phyloP scores from a whole-genome alignment of 2,888 invertebrate species.

The Dimorphilus gyrociliatus region DNA sequence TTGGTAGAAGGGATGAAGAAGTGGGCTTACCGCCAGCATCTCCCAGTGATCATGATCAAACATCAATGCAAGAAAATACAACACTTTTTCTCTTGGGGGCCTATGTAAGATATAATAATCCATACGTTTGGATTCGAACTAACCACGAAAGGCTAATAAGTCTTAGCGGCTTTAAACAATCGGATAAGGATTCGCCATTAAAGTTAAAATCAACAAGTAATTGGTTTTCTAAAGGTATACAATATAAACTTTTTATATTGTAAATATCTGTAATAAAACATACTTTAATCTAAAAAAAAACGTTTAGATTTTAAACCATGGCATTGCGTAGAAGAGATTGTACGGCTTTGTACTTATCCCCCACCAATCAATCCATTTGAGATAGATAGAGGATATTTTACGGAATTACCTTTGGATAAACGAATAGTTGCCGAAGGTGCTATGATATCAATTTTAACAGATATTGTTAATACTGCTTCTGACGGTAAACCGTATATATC shows the following conservation, averaged over 20 bases:
- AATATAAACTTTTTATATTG: slow-evolving; percentile 4
- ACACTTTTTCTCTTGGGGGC: slow-evolving; percentile 25
- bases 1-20: slow-evolving; percentile 18
- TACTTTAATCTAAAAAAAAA: too few relatives aligned
- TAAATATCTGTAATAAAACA: too few relatives aligned
- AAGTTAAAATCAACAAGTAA: slow-evolving; percentile 18
- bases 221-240: slow-evolving; percentile 19
- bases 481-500: slow-evolving; percentile 19
- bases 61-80: slow-evolving; percentile 16
- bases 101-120: slow-evolving; percentile 23
- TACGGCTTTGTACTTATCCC: slow-evolving; percentile 24
- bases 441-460: slow-evolving; percentile 19
- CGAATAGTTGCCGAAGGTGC: slow-evolving; percentile 18
- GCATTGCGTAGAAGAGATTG: slow-evolving; percentile 22
- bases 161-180: slow-evolving; percentile 14
- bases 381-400: slow-evolving; percentile 21
- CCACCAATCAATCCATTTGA: slow-evolving; percentile 24
- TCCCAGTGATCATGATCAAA: slow-evolving; percentile 17
- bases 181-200: slow-evolving; percentile 22
- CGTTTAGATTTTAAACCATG: slow-evolving; percentile 19
- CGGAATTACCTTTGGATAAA: slow-evolving; percentile 15
- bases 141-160: slow-evolving; percentile 25
- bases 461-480: slow-evolving; percentile 15
- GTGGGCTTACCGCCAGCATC: slow-evolving; percentile 27
- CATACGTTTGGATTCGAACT: slow-evolving; percentile 27